A percentile compares a stretch with the other conserved stretches of the same genome.
Conservation (phyloP, 2,888 invertebrate genomes). For the Augochlorella aurata region DNA sequence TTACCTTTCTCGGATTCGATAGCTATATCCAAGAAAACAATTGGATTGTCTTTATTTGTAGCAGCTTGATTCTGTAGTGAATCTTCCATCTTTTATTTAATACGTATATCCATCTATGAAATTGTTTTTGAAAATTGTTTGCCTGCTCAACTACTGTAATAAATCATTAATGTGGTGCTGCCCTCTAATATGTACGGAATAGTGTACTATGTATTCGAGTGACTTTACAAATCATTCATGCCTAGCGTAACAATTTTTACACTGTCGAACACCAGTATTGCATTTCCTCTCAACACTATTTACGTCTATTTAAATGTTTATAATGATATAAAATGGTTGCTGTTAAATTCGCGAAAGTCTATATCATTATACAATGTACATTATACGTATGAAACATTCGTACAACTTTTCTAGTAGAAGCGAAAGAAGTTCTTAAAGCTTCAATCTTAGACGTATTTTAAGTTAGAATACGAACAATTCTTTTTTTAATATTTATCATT, state of each 20-base stretch:
- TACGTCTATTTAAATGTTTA: not conserved
- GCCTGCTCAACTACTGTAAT: not conserved
- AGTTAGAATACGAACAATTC: not conserved
- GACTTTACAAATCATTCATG: not conserved
- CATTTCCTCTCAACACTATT: not conserved
- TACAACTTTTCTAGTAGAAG: not conserved
- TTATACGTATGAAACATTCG: not conserved
- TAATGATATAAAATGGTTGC: not conserved
- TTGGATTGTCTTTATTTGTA: conserved; percentile 83
- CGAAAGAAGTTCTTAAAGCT: not conserved
- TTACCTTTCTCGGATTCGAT: conserved; percentile 88
- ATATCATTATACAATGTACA: not conserved
- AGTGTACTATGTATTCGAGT: not conserved
- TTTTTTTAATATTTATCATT: too few relatives aligned
- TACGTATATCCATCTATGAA: conserved; percentile 12
- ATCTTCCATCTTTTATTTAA: conserved; percentile 65
- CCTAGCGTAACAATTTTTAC: not conserved
- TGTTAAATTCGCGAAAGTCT: not conserved
- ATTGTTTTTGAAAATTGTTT: conserved; percentile 20
- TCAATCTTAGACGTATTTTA: not conserved
- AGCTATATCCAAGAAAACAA: conserved; percentile 88
- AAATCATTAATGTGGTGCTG: conserved; percentile 12
- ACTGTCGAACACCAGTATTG: not conserved
- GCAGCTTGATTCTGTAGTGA: conserved; percentile 56
- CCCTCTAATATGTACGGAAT: not conserved